phyloP scores from a whole-genome alignment of 2,797 vertebrate genomes.

The Potorous gilbertii region DNA sequence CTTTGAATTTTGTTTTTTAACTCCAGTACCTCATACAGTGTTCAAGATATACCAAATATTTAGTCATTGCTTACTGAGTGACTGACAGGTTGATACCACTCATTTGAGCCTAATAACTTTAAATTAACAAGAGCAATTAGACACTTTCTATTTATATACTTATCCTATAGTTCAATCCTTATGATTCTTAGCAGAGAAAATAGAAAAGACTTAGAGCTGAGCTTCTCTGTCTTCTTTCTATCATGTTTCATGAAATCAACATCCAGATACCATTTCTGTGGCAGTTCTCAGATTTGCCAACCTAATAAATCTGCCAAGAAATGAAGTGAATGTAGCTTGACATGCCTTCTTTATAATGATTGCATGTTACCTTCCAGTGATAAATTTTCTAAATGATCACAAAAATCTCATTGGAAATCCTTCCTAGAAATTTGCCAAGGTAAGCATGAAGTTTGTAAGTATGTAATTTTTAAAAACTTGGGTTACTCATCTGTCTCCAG shows the following conservation, averaged over 20 bases:
- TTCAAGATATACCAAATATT: background rate
- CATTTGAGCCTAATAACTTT: background rate
- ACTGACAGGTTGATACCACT: background rate
- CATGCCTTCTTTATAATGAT: background rate
- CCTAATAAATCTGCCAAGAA: background rate
- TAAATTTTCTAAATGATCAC: background rate
- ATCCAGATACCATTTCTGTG: background rate
- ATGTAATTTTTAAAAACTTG: background rate
- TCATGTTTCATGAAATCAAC: background rate
- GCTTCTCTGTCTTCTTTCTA: background rate
- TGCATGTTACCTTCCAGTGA: background rate
- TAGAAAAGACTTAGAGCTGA: background rate
- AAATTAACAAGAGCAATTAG: background rate
- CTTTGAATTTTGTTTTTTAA: background rate
- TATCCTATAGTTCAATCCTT: background rate
- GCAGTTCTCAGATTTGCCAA: background rate
- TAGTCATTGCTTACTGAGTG: background rate
- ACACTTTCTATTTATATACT: background rate
- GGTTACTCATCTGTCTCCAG: background rate
- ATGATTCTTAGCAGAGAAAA: background rate
- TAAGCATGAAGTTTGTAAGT: background rate
- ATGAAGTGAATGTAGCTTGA: background rate
- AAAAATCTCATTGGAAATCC: background rate
- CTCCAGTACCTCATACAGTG: background rate
- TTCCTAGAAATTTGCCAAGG: background rate